These are phyloP conservation scores for Perizoma affinitatum DNA, from an alignment of 2,888 invertebrate species.

Conservation along the genomic window DNA sequence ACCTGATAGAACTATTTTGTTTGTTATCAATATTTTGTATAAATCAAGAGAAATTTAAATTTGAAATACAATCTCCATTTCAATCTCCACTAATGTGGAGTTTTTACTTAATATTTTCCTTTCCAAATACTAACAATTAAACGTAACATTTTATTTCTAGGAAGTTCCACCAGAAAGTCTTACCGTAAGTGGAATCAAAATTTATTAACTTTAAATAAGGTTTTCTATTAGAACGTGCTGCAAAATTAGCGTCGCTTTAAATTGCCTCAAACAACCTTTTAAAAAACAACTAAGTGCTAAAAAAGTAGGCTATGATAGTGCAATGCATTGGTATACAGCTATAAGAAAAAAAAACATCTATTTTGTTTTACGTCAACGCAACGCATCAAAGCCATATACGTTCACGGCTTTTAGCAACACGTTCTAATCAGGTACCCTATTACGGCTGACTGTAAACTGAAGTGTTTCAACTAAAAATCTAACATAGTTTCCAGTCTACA, in stretches of 20 bases:
- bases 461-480: neutral
- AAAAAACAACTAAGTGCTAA: no score
- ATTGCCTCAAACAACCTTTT: no score
- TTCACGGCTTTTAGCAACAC: neutral
- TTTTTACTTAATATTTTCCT: constrained; percentile 4
- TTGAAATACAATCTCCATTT: neutral
- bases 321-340: no score
- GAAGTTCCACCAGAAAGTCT: constrained; percentile 40
- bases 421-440: constrained; percentile 3
- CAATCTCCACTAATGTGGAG: constrained; percentile 2
- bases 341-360: no score
- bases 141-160: constrained; percentile 38
- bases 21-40: no score
- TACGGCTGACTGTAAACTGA: constrained; percentile 13
- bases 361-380: no score
- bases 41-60: no score
- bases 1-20: no score
- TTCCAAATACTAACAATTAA: constrained; percentile 22
- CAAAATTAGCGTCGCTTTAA: no score
- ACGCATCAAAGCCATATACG: no score
- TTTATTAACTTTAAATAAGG: constrained; percentile 19
- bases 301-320: no score
- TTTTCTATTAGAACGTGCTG: constrained; percentile 9
- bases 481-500: neutral
- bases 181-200: constrained; percentile 45